Evolutionary conservation across 2,113 vertebrate species (phyloP).

Genomic region (Chamaetylas fuelleborni): DNA sequence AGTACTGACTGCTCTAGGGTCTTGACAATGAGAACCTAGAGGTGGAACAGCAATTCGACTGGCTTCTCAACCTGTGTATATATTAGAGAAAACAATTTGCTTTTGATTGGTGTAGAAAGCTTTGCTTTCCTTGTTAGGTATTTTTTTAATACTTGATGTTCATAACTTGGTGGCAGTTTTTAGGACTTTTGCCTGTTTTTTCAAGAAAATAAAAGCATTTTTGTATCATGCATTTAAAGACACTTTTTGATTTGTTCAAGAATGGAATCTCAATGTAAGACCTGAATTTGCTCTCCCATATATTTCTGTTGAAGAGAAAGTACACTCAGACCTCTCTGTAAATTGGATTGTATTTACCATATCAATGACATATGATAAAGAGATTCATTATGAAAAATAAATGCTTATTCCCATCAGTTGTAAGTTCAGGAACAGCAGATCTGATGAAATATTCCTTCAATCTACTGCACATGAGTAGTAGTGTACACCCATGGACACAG

Average conservation of each 20-base stretch:
- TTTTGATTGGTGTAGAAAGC: not conserved
- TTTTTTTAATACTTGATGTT: not conserved
- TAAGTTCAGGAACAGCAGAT: not conserved
- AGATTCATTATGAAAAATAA: not conserved
- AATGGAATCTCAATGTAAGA: not conserved
- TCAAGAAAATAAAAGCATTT: not conserved
- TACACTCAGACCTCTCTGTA: not conserved
- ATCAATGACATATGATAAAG: not conserved
- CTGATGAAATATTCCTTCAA: not conserved
- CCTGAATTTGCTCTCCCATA: not conserved
- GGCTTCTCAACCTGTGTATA: not conserved
- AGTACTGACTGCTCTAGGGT: not conserved
- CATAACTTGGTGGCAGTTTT: not conserved
- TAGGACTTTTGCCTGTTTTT: not conserved
- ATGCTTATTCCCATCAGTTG: not conserved
- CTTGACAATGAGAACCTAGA: not conserved
- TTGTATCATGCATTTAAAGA: not conserved
- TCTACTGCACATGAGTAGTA: fast-evolving
- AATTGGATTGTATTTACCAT: not conserved
- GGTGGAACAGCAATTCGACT: not conserved
- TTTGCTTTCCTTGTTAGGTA: not conserved
- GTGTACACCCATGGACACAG: fast-evolving
- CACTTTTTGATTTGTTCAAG: not conserved
- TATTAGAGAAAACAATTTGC: not conserved
- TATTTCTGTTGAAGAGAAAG: not conserved